Base-by-base conservation (phyloP, 2,888 invertebrate genomes). In the Mylabris sibirica region DNA sequence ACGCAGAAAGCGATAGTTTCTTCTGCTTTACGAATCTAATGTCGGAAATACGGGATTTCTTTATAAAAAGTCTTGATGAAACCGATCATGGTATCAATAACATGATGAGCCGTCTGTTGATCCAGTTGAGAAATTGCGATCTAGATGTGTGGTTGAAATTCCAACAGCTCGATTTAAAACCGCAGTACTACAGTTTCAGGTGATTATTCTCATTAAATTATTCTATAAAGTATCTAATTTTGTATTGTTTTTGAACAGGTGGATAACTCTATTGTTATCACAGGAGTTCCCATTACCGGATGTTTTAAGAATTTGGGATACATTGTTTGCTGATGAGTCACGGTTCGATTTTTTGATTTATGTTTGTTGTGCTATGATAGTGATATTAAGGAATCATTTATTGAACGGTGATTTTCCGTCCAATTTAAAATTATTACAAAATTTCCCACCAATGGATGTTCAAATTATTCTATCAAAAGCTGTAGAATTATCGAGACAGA, bases 261-360 rank as follows among this genome's bases (percentile, higher is more conserved):
- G 99, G 99, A 87, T 99, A 71, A 98, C 98, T 0, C 87, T 99
- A 53, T 86, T 99, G 64, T 87, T 99, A 8, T 98, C 98, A 2
- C 99, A 99, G 88, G 99, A 99, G 86, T 99, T 99, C 85, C 94
- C 96, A 24, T 87, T 99, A 75, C 99, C 99, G 57, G 99, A 99
- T 85, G 97, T 99, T 0, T 91, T 99, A 79, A 89, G 98, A 73
- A 93, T 99, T 79, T 99, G 99, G 99, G 99, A 99, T 84, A 94
- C 97, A 0, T 85, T 99, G 64, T 96, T 99, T 83, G 92, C 98
- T 0, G 98, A 98, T 85, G 88, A 91, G 64, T 89, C 92, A 65
- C 89, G 99, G 80, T 98, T 99, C 83, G 91, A 93, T 79, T 98
- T 97, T 81, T 90, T 99, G 2, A 93, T 97, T 72, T 91, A 93